These are phyloP conservation scores for Brachyalestes nurse DNA, from an alignment of 2,797 vertebrate species.

Conservation along the genomic window DNA sequence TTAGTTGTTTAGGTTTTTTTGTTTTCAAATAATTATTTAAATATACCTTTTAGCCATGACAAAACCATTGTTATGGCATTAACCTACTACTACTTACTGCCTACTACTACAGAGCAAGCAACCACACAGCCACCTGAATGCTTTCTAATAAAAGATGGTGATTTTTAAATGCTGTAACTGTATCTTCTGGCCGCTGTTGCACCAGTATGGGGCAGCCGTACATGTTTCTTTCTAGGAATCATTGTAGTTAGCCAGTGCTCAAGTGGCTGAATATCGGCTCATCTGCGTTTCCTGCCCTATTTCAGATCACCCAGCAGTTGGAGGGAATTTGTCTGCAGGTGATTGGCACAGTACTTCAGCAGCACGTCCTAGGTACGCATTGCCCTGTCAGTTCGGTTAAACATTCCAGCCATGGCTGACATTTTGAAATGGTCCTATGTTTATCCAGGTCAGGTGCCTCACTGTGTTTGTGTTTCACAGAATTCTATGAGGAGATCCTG, in stretches of 20 bases:
- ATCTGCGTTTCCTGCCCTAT: slow-evolving; percentile 13
- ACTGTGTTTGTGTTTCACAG: slow-evolving; percentile 70
- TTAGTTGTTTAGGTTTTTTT: too few species aligned
- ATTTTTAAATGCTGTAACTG: background rate
- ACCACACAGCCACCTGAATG: background rate
- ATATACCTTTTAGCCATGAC: too few species aligned
- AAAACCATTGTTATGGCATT: too few species aligned
- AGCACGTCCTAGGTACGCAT: slow-evolving; percentile 92
- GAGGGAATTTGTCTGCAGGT: slow-evolving; percentile 99
- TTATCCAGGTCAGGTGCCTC: background rate
- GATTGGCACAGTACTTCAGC: slow-evolving; percentile 96
- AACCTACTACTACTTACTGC: slow-evolving; percentile 26
- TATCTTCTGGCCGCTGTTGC: background rate
- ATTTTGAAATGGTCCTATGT: background rate
- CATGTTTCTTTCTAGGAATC: background rate
- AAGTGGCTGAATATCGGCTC: background rate
- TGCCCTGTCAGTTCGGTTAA: background rate
- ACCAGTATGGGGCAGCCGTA: background rate
- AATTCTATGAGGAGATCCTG: slow-evolving; percentile 98
- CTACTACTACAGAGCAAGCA: slow-evolving; percentile 28
- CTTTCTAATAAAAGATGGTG: too few species aligned
- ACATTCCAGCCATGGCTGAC: background rate
- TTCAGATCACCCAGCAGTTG: slow-evolving; percentile 96
- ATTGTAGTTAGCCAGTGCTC: background rate
- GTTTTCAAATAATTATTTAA: too few species aligned